Conservation (phyloP, 2,797 vertebrate species). For the Lepilemur ruficaudatus region DNA sequence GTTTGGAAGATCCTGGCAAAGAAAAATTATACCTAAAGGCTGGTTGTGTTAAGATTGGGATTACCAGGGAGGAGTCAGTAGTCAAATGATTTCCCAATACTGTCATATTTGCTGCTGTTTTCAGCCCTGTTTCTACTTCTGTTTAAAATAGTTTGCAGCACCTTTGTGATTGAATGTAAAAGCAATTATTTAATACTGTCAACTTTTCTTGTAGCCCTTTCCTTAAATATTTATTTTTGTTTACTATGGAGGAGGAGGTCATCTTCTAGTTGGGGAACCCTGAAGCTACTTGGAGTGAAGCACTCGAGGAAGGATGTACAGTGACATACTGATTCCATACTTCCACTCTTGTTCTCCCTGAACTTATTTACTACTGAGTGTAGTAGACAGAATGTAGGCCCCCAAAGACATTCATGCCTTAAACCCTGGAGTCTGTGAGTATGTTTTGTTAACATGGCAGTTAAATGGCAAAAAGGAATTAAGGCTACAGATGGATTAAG, state of each 20-base stretch:
- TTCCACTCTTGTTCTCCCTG: not conserved
- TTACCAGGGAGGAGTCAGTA: not conserved
- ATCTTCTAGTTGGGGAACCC: not conserved
- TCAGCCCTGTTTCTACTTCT: not conserved
- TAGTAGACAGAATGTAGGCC: not conserved
- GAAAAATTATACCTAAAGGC: not conserved
- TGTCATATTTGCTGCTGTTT: not conserved
- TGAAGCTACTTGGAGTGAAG: not conserved
- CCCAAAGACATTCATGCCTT: not conserved
- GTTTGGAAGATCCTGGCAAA: constrained; percentile 16
- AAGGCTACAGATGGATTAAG: not conserved
- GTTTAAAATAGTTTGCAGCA: not conserved
- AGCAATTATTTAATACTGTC: not conserved
- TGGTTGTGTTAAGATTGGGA: not conserved
- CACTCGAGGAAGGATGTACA: not conserved
- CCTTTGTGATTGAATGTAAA: not conserved
- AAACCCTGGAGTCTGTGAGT: not conserved
- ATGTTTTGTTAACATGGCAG: not conserved
- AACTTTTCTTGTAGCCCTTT: constrained; percentile 19
- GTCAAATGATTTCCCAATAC: not conserved
- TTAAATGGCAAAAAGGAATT: not conserved
- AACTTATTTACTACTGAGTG: not conserved
- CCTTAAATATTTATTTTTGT: constrained; percentile 23
- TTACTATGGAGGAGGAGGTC: not conserved
- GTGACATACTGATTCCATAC: not conserved